Evolutionary conservation across 2,797 vertebrate species (phyloP).

Genomic region (Adrianichthys oophorus): DNA sequence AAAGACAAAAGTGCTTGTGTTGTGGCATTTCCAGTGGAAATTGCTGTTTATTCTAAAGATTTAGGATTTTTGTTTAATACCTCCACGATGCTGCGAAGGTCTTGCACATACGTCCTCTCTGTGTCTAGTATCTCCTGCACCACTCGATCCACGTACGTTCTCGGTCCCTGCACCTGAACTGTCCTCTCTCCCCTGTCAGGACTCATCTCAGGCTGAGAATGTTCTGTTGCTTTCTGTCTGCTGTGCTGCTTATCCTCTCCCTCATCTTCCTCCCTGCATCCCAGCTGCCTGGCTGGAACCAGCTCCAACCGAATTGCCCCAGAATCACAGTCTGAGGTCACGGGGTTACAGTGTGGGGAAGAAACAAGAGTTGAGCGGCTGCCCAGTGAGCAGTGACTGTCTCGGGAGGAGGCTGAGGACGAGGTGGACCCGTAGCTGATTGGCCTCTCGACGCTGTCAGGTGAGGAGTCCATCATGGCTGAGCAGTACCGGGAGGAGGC

Average conservation of each 20-base stretch:
- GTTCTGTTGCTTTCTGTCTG: constrained; percentile 61
- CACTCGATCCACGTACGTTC: constrained; percentile 93
- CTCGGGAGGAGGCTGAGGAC: constrained; percentile 93
- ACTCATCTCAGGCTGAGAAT: constrained; percentile 62
- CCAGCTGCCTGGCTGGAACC: constrained; percentile 83
- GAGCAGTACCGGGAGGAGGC: constrained; percentile 74
- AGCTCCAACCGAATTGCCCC: constrained; percentile 93
- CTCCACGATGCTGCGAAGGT: constrained; percentile 93
- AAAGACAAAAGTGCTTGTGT: too few species aligned
- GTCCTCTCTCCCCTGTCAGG: constrained; percentile 57
- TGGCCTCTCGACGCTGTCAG: constrained; percentile 86
- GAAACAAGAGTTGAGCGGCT: constrained; percentile 87
- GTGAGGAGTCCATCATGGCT: constrained; percentile 88
- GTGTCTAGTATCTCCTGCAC: constrained; percentile 98
- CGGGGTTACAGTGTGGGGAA: constrained; percentile 78
- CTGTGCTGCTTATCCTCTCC: constrained; percentile 44
- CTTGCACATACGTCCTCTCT: constrained; percentile 93
- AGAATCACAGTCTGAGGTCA: constrained; percentile 82
- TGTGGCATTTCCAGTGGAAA: not conserved
- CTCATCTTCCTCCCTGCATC: constrained; percentile 58
- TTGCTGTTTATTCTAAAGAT: not conserved
- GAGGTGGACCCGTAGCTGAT: constrained; percentile 97
- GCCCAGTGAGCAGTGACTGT: constrained; percentile 94
- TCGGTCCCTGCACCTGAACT: constrained; percentile 79
- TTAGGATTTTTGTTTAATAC: constrained; percentile 70